Conservation (phyloP, 1,140 invertebrate genomes). For the Cecropterus lyciades region DNA sequence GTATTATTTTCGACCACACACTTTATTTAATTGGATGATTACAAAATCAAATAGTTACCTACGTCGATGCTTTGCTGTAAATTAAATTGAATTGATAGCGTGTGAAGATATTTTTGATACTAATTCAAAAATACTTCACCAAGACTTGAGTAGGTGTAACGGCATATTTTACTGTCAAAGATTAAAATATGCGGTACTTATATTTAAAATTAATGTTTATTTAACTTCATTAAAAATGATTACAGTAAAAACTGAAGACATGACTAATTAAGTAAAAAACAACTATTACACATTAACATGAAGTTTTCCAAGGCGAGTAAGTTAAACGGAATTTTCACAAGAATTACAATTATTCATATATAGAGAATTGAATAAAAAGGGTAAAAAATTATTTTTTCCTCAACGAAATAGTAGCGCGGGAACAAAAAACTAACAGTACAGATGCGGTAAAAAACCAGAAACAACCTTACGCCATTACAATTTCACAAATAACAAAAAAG, state of each 20-base stretch:
- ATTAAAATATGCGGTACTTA: background rate
- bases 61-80: background rate
- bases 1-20: conserved; percentile 48
- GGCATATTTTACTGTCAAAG: background rate
- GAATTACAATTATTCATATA: too few relatives aligned
- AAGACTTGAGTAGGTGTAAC: too few relatives aligned
- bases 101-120: too few relatives aligned
- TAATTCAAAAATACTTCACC: too few relatives aligned
- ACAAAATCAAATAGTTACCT: conserved; percentile 4
- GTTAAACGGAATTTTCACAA: too few relatives aligned
- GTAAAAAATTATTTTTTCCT: background rate
- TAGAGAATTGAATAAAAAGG: too few relatives aligned
- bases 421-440: conserved; percentile 1
- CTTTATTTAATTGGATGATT: conserved; percentile 32
- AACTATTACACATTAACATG: too few relatives aligned
- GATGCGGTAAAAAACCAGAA: conserved; percentile 15
- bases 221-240: conserved; percentile 2
- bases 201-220: background rate
- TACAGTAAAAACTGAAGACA: conserved; percentile 5
- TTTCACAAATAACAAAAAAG: conserved; percentile 46
- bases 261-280: too few relatives aligned
- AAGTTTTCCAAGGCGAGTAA: too few relatives aligned
- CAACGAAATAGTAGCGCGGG: background rate
- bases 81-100: conserved; percentile 2
- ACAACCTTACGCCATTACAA: conserved; percentile 37